A percentile compares a stretch with the other conserved stretches of the same genome.
phyloP scores from a whole-genome alignment of 2,888 invertebrate genomes.

The Nezara viridula region DNA sequence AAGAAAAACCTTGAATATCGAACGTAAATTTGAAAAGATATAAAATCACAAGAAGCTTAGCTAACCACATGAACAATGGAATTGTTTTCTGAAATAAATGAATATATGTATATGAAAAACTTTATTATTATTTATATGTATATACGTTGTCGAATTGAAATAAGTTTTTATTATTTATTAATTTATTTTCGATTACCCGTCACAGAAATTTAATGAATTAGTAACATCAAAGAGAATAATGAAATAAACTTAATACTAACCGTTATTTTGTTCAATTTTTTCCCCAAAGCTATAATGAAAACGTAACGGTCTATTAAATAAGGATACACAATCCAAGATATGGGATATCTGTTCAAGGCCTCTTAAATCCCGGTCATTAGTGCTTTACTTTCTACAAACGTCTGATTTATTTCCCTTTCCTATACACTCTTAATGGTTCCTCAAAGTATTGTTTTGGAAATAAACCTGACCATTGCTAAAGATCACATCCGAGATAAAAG shows the following conservation, averaged over 20 bases:
- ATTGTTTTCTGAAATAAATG: too few relatives aligned
- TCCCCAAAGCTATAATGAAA: neutral
- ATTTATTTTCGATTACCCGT: too few relatives aligned
- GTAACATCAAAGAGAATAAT: neutral
- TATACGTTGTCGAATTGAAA: too few relatives aligned
- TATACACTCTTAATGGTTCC: neutral
- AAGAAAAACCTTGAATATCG: too few relatives aligned
- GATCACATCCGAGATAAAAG: neutral
- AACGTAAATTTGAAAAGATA: too few relatives aligned
- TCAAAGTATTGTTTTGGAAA: neutral
- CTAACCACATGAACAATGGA: too few relatives aligned
- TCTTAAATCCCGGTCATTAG: neutral
- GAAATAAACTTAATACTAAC: neutral
- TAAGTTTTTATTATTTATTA: too few relatives aligned
- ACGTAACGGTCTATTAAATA: neutral
- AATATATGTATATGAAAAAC: too few relatives aligned
- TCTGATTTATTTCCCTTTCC: neutral
- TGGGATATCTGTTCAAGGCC: neutral
- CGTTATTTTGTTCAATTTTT: neutral
- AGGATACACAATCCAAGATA: neutral
- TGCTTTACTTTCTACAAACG: neutral
- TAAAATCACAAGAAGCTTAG: too few relatives aligned
- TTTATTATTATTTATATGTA: too few relatives aligned
- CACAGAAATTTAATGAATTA: too few relatives aligned
- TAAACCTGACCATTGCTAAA: neutral